Percentiles rank a stretch among this genome's conserved stretches.
phyloP scores from a whole-genome alignment of 2,888 invertebrate genomes.

The Brachyptera putata region DNA sequence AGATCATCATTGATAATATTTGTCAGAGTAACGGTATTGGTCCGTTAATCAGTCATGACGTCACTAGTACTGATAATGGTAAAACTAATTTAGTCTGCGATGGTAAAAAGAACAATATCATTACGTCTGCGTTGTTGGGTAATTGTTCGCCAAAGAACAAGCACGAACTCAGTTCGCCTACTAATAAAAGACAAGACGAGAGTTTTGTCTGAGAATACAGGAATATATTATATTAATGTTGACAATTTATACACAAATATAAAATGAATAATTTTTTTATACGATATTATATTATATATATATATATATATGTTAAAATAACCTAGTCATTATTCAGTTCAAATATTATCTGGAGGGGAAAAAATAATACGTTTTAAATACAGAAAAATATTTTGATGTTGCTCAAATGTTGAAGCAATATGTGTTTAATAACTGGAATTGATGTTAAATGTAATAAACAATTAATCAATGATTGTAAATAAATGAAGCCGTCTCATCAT shows the following conservation, averaged over 20 bases:
- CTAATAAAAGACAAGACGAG: not conserved
- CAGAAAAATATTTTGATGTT: not conserved
- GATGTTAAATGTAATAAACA: constrained; percentile 3
- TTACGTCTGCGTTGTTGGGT: constrained; percentile 8
- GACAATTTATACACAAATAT: not conserved
- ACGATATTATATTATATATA: constrained; percentile 3
- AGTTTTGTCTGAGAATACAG: constrained; percentile 17
- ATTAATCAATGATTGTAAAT: constrained; percentile 7
- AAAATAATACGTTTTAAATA: constrained; percentile 14
- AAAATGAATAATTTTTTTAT: constrained; percentile 9
- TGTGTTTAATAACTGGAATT: constrained; percentile 4
- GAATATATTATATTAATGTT: not conserved
- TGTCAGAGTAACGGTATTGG: not conserved
- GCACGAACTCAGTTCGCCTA: not conserved
- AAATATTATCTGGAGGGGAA: constrained; percentile 3
- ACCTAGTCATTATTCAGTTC: constrained; percentile 3
- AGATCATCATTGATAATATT: not conserved
- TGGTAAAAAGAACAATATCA: constrained; percentile 3
- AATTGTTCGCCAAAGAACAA: not conserved
- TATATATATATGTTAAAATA: not conserved
- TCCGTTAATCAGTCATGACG: not conserved
- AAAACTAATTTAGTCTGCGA: not conserved
- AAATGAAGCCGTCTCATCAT: constrained; percentile 3
- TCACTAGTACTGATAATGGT: not conserved
- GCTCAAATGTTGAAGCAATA: constrained; percentile 16